phyloP scores from a whole-genome alignment of 2,888 invertebrate genomes.

The Chironomus tentans region DNA sequence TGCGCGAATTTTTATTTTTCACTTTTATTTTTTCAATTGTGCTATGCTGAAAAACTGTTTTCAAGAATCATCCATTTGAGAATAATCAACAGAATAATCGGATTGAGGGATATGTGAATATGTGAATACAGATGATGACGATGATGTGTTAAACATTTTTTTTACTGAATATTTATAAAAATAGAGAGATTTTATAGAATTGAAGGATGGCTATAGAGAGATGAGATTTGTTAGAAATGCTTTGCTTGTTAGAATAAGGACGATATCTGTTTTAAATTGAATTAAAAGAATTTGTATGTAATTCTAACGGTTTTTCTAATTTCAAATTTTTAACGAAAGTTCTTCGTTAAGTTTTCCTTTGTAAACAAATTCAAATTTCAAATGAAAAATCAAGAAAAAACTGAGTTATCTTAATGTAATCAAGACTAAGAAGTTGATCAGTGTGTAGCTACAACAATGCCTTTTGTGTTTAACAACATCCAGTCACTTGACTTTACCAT shows the following conservation, averaged over 20 bases:
- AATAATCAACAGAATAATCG: slow-evolving; percentile 1
- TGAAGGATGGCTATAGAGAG: background rate
- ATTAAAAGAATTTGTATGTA: background rate
- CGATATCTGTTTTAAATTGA: background rate
- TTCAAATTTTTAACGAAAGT: too few species aligned
- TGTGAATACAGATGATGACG: background rate
- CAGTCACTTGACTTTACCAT: too few species aligned
- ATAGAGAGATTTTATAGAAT: background rate
- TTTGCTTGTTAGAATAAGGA: background rate
- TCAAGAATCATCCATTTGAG: background rate
- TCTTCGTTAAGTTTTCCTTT: too few species aligned
- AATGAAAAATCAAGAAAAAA: too few species aligned
- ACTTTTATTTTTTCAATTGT: background rate
- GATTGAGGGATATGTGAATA: slow-evolving; percentile 4
- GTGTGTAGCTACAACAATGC: too few species aligned
- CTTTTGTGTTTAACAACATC: too few species aligned
- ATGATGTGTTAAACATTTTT: background rate
- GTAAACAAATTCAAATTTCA: too few species aligned
- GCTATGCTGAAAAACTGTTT: background rate
- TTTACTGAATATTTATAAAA: background rate
- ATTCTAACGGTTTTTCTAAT: too few species aligned
- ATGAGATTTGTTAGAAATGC: background rate
- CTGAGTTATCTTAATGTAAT: too few species aligned
- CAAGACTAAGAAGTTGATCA: too few species aligned
- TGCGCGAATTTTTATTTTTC: slow-evolving; percentile 12